Evolutionary conservation across 2,113 vertebrate species (phyloP).

Genomic region (Hemichromis elongatus): DNA sequence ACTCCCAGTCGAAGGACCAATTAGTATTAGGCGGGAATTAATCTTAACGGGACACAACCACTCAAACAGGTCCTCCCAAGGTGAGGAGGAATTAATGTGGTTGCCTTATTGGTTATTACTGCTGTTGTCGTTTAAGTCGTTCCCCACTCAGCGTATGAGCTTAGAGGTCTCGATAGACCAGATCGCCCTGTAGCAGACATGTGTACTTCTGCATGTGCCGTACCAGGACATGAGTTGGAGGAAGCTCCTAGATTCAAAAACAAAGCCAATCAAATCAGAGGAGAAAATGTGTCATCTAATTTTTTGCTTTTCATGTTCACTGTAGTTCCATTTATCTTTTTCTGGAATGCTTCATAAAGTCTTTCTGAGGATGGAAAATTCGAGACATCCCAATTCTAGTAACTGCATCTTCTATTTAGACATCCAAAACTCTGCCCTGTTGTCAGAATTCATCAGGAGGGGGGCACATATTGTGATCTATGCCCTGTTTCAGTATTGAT

Average conservation of each 20-base stretch:
- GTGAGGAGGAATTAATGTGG: constrained; percentile 74
- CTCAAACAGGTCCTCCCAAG: constrained; percentile 76
- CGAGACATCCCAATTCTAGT: not conserved
- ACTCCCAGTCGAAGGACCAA: constrained; percentile 73
- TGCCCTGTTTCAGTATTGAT: constrained; percentile 98
- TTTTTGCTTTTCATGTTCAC: not conserved
- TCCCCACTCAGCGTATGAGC: constrained; percentile 11
- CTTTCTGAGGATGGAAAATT: not conserved
- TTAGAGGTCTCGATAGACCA: constrained; percentile 44
- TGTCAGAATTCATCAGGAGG: constrained; percentile 81
- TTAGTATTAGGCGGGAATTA: constrained; percentile 81
- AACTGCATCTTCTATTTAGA: constrained; percentile 66
- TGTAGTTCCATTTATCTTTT: not conserved
- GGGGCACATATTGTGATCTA: constrained; percentile 80
- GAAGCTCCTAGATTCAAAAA: constrained; percentile 4
- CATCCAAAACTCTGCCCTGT: constrained; percentile 76
- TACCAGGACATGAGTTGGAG: constrained; percentile 5
- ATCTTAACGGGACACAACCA: constrained; percentile 74
- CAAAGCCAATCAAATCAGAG: not conserved
- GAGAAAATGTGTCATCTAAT: not conserved
- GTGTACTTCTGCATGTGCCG: constrained; percentile 20
- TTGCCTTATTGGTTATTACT: constrained; percentile 59
- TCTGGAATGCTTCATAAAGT: not conserved
- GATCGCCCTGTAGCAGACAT: constrained; percentile 45
- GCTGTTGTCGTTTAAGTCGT: constrained; percentile 48